Conservation (phyloP, 2,797 vertebrate species). For the Leptatherina wallacei region DNA sequence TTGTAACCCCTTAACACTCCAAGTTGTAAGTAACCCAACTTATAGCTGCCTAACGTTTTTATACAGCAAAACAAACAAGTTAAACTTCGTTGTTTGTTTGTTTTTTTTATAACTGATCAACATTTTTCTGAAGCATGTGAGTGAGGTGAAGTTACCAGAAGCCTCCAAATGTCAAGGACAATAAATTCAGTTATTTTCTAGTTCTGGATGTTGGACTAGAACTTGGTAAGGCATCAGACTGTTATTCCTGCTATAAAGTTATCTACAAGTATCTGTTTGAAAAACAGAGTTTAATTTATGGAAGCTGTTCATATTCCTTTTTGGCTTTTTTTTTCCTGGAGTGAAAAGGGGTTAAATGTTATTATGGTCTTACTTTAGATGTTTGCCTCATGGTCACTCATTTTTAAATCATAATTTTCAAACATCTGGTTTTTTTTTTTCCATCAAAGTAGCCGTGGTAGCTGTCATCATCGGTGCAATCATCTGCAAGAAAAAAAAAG, state of each 20-base stretch:
- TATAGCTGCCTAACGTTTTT: neutral
- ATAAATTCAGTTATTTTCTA: neutral
- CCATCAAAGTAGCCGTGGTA: neutral
- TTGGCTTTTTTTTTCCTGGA: neutral
- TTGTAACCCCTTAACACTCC: neutral
- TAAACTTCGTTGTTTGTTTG: no score
- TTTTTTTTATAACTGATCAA: no score
- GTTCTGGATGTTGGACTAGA: no score
- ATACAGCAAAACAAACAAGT: neutral
- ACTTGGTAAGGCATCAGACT: no score
- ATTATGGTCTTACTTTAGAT: neutral
- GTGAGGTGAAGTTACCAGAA: neutral
- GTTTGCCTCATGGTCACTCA: neutral
- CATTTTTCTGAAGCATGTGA: neutral
- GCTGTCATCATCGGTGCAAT: accelerated
- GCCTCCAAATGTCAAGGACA: no score
- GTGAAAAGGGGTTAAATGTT: neutral
- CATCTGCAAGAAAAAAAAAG: neutral
- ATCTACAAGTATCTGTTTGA: no score
- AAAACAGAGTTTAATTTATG: neutral
- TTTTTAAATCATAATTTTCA: neutral
- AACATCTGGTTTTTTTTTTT: neutral
- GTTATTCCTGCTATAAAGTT: no score
- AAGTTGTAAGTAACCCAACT: neutral
- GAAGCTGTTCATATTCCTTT: neutral